Conservation (phyloP, 2,888 invertebrate species). For the Ophion ventricosus region DNA sequence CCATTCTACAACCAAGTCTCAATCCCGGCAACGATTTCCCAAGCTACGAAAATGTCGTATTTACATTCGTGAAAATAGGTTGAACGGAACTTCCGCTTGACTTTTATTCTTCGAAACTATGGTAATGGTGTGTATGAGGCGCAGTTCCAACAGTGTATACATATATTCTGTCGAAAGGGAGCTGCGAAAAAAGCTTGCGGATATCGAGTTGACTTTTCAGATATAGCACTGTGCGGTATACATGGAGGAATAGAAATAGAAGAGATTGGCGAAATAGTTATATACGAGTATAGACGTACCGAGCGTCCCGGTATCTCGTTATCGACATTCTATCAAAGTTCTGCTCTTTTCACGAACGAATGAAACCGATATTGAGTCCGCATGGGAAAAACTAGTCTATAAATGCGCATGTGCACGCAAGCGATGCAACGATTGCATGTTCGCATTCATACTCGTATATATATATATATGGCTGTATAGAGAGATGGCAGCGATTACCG, state of each 20-base stretch:
- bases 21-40: neutral
- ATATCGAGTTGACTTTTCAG: conserved; percentile 59
- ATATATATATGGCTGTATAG: neutral
- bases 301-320: conserved; percentile 58
- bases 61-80: conserved; percentile 41
- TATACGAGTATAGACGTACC: neutral
- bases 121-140: conserved; percentile 24
- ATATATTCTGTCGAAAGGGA: neutral
- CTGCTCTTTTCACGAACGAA: conserved; percentile 58
- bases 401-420: conserved; percentile 2
- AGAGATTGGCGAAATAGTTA: conserved; percentile 18
- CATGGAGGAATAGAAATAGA: conserved; percentile 22
- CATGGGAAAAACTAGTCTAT: conserved; percentile 22
- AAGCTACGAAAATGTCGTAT: conserved; percentile 36
- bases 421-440: conserved; percentile 29
- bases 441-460: neutral
- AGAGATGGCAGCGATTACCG: conserved; percentile 14
- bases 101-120: conserved; percentile 22
- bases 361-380: conserved; percentile 55
- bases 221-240: conserved; percentile 24
- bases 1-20: neutral
- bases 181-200: conserved; percentile 46
- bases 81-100: conserved; percentile 29
- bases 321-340: conserved; percentile 64
- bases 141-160: neutral